Conservation (phyloP, 2,113 vertebrate genomes). For the Anser cygnoides region DNA sequence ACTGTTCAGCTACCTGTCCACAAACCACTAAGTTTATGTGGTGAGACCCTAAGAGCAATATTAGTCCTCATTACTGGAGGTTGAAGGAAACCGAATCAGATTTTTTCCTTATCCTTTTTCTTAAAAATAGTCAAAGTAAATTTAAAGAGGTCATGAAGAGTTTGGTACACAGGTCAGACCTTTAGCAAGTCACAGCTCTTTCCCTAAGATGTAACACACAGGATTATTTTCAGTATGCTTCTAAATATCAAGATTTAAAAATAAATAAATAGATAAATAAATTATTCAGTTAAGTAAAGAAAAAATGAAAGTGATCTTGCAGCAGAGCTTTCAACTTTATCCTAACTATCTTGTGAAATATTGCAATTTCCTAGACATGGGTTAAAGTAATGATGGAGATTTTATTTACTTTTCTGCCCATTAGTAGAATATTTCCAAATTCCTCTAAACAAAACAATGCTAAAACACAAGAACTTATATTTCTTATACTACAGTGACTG, state of each 20-base stretch:
- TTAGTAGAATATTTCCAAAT: not conserved
- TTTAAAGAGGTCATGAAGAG: not conserved
- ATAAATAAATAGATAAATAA: not conserved
- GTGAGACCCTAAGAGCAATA: not conserved
- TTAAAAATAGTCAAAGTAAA: not conserved
- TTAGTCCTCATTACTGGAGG: not conserved
- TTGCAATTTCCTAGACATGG: not conserved
- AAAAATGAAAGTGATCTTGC: not conserved
- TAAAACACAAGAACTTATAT: not conserved
- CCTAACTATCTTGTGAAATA: not conserved
- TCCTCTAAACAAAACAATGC: not conserved
- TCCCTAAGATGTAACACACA: not conserved
- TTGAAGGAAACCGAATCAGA: not conserved
- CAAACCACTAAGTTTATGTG: not conserved
- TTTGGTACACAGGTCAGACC: not conserved
- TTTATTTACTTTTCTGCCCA: too few relatives aligned
- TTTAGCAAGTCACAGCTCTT: not conserved
- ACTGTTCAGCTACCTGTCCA: not conserved
- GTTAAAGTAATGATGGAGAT: not conserved
- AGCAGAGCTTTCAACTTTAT: not conserved
- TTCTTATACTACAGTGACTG: not conserved
- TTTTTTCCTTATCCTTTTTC: not conserved
- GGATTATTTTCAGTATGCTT: not conserved
- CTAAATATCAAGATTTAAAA: not conserved
- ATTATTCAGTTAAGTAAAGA: not conserved